Percentiles rank a stretch among this genome's conserved stretches.
These are phyloP conservation scores for Centroberyx gerrardi DNA, from an alignment of 2,797 vertebrate species.

Conservation along the genomic window DNA sequence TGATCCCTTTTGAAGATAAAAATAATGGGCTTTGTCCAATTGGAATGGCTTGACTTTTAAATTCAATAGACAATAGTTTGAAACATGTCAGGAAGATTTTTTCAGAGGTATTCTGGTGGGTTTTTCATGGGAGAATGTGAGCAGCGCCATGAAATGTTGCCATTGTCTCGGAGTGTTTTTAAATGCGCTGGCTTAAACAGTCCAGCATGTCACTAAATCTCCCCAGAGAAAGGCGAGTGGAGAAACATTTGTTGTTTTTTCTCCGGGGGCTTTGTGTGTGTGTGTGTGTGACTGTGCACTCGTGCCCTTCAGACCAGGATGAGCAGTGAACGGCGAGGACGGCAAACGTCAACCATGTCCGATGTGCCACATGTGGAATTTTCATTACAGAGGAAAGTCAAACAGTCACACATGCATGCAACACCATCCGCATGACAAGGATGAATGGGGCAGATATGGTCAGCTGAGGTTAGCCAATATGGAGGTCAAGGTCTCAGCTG, in stretches of 20 bases:
- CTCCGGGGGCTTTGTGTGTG: conserved; percentile 23
- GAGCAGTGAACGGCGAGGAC: conserved; percentile 57
- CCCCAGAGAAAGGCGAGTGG: conserved; percentile 43
- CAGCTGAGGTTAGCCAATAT: conserved; percentile 56
- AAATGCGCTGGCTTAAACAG: conserved; percentile 46
- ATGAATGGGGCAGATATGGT: conserved; percentile 75
- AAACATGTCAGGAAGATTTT: conserved; percentile 11
- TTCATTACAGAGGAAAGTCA: conserved; percentile 78
- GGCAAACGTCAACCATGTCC: conserved; percentile 70
- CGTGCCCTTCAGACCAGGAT: conserved; percentile 48
- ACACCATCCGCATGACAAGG: conserved; percentile 70
- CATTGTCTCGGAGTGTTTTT: conserved; percentile 37
- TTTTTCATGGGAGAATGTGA: conserved; percentile 20
- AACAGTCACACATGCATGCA: conserved; percentile 72
- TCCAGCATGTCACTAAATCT: conserved; percentile 45
- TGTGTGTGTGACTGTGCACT: conserved; percentile 37
- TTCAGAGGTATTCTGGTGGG: not conserved
- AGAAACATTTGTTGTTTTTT: conserved; percentile 58
- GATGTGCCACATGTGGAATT: conserved; percentile 82
- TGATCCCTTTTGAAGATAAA: conserved; percentile 14
- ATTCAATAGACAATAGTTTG: conserved; percentile 9
- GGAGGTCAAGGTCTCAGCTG: conserved; percentile 65
- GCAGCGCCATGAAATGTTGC: conserved; percentile 33
- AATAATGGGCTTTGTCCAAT: conserved; percentile 12
- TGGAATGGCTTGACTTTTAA: conserved; percentile 17